These are phyloP conservation scores for Tachuris rubrigastra DNA, from an alignment of 2,113 vertebrate genomes.

Conservation along the genomic window DNA sequence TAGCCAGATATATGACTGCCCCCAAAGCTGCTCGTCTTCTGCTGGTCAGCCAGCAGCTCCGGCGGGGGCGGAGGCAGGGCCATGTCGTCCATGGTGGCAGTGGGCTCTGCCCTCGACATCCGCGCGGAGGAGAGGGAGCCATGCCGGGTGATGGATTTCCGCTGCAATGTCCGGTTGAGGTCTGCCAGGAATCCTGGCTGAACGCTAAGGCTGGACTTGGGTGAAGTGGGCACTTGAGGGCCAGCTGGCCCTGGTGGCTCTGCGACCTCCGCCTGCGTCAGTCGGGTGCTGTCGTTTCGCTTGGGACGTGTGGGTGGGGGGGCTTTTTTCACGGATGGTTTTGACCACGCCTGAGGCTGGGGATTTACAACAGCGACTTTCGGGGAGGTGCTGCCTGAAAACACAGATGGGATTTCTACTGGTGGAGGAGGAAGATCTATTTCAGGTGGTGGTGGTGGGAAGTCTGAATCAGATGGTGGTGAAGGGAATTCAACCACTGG, in stretches of 20 bases:
- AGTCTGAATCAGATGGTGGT: constrained; percentile 86
- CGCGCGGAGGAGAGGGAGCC: constrained; percentile 86
- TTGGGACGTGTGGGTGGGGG: constrained; percentile 84
- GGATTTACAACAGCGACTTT: constrained; percentile 92
- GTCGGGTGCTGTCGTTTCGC: constrained; percentile 83
- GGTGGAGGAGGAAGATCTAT: constrained; percentile 85
- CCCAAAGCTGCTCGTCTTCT: constrained; percentile 78
- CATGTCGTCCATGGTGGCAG: constrained; percentile 94
- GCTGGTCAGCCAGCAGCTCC: constrained; percentile 86
- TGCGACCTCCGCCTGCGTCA: constrained; percentile 67
- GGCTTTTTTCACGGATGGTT: constrained; percentile 86
- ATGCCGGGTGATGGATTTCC: constrained; percentile 92
- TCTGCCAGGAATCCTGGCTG: constrained; percentile 95
- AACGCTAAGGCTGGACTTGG: constrained; percentile 86
- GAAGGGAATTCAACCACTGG: constrained; percentile 83
- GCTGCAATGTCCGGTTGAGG: constrained; percentile 91
- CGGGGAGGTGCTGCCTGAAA: constrained; percentile 78
- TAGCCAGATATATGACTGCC: constrained; percentile 93
- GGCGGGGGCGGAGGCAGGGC: constrained; percentile 91
- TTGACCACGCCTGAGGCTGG: constrained; percentile 89
- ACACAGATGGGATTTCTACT: constrained; percentile 73
- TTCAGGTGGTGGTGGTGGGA: constrained; percentile 88
- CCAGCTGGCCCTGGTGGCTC: constrained; percentile 59
- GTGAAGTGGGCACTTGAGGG: constrained; percentile 85
- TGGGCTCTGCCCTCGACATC: constrained; percentile 81